A percentile compares a stretch with the other conserved stretches of the same genome.
phyloP scores from a whole-genome alignment of 2,888 invertebrate genomes.

The Caenorhabditis macrosperma region DNA sequence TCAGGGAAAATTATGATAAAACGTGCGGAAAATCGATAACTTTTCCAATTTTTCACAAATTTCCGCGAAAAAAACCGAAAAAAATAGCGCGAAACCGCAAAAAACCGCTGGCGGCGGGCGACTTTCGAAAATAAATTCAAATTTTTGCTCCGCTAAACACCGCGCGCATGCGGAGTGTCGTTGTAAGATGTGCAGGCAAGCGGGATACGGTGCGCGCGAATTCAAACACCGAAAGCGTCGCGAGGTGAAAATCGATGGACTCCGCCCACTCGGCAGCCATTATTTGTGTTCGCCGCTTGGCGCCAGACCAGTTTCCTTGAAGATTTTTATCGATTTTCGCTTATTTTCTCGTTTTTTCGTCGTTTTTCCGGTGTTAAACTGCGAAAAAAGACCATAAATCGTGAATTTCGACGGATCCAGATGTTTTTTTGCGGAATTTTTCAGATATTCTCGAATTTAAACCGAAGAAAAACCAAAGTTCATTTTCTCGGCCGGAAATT shows the following conservation, averaged over 20 bases:
- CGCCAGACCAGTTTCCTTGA: background rate
- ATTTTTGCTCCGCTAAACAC: constrained; percentile 24
- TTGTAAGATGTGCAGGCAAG: constrained; percentile 50
- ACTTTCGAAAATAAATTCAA: constrained; percentile 58
- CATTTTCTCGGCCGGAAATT: no score
- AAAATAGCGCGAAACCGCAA: background rate
- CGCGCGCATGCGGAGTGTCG: constrained; percentile 30
- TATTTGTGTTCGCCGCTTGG: constrained; percentile 28
- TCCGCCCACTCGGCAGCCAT: constrained; percentile 27
- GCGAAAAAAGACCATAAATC: no score
- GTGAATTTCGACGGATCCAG: no score
- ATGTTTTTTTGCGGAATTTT: no score
- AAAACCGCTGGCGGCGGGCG: background rate
- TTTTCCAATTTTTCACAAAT: background rate
- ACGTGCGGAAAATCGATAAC: background rate
- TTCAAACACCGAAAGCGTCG: constrained; percentile 34
- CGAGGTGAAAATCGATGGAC: constrained; percentile 24
- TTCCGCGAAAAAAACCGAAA: background rate
- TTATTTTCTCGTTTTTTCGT: no score
- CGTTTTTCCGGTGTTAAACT: no score
- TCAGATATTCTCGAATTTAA: no score
- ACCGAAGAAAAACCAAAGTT: no score
- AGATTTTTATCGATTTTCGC: no score
- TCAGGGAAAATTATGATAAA: no score
- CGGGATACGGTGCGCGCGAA: constrained; percentile 42